These are phyloP conservation scores for Atrina japonica DNA, from an alignment of 2,888 invertebrate genomes.

Conservation along the genomic window DNA sequence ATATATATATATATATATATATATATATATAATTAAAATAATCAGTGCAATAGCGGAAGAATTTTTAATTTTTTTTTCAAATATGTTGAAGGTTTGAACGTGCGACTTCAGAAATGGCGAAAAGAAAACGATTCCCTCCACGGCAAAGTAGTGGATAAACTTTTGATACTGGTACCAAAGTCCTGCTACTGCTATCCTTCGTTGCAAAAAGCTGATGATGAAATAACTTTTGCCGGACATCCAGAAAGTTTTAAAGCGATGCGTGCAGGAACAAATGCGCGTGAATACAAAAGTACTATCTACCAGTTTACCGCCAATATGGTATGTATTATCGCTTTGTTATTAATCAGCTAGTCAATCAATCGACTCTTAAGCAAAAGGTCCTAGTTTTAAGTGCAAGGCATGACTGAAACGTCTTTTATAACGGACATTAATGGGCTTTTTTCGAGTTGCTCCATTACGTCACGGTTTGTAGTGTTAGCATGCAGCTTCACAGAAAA, in stretches of 20 bases:
- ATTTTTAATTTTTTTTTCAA: too few species aligned
- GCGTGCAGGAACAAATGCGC: not conserved
- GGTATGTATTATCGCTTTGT: too few species aligned
- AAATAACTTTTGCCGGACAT: conserved; percentile 2
- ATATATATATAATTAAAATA: too few species aligned
- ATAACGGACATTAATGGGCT: not conserved
- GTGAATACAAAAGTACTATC: conserved; percentile 7
- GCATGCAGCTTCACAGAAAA: not conserved
- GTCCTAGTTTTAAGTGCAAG: not conserved
- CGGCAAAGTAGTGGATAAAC: not conserved
- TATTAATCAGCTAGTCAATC: too few species aligned
- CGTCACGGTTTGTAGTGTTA: not conserved
- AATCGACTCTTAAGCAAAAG: too few species aligned
- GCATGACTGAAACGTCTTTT: not conserved
- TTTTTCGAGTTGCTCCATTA: too few species aligned
- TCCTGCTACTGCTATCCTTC: conserved; percentile 12
- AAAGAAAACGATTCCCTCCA: too few species aligned
- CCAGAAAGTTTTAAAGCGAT: not conserved
- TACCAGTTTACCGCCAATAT: conserved; percentile 1
- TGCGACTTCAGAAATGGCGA: too few species aligned
- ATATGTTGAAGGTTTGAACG: too few species aligned
- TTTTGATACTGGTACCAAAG: conserved; percentile 4
- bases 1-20: too few species aligned
- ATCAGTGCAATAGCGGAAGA: too few species aligned
- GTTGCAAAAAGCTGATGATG: not conserved